Base-by-base conservation (phyloP, 2,113 vertebrate genomes). In the Psilopsiagon aymara region DNA sequence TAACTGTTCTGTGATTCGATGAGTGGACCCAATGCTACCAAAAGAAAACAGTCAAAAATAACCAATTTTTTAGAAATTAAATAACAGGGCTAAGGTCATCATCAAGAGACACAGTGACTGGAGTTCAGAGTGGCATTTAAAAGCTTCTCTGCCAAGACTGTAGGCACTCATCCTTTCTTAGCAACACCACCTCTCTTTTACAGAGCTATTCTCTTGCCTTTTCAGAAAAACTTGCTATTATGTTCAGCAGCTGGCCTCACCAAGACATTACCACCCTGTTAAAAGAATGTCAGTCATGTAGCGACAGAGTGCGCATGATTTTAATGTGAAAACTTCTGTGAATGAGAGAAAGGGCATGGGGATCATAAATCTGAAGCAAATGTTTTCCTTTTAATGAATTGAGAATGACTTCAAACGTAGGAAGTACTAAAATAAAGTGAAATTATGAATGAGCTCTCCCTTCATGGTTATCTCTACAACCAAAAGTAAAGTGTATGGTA, bases 211-310 rank as follows among this genome's bases (percentile, higher is more conserved):
- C 17, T 93, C 44, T 0, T 47, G n/a, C 44, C 69, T 88, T 86
- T 76, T 90, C 59, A 80, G 63, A 94, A 90, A 90, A 53, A 88
- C 49, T 91, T 96, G 95, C 60, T 68, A 85, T 79, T 71, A 71
- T 57, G 35, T 82, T 96, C 80, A 88, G 92, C 57, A 91, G 88
- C 78, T 87, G 93, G 84, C 60, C 86, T 57, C 24, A 0, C 82
- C 47, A 62, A 91, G 95, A 91, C 91, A 86, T 92, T 94, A 93
- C 94, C n/a, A 73, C 64, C 78, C 94, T 93, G 97, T 97, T 95
- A 80, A 97, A 97, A 87, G 91, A 88, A 74, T 57, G 82, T 97
- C 82, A 76, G 85, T 95, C 96, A 82, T 69, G 71, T 69, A 94
- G 52, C 0, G 3, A 92, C 46, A 60, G 78, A 59, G 51, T 75